A percentile compares a stretch with the other conserved stretches of the same genome.
These are phyloP conservation scores for Nautilus pompilius DNA, from an alignment of 1,140 invertebrate genomes.

Conservation along the genomic window DNA sequence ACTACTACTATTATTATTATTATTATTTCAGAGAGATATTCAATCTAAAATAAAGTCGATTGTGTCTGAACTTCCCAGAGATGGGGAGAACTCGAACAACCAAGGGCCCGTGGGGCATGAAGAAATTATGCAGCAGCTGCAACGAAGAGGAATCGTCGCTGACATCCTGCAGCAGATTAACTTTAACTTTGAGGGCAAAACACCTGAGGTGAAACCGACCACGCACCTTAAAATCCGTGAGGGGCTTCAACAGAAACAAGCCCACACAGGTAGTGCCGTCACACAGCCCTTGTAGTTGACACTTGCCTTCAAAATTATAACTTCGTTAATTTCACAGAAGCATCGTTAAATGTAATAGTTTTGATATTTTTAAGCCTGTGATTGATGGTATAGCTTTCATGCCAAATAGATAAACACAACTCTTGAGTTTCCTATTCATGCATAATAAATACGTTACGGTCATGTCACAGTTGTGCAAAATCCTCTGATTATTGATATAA, in stretches of 20 bases:
- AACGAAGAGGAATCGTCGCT: constrained; percentile 43
- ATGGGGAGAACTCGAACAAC: constrained; percentile 23
- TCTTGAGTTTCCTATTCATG: too few relatives aligned
- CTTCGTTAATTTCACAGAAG: not conserved
- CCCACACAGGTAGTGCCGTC: constrained; percentile 31
- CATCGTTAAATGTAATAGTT: not conserved
- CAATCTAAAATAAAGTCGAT: constrained; percentile 40
- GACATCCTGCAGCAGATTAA: constrained; percentile 44
- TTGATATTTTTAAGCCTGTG: too few relatives aligned
- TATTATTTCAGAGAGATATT: constrained; percentile 39
- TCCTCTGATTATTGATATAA: too few relatives aligned
- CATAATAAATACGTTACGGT: too few relatives aligned
- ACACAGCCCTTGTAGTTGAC: constrained; percentile 20
- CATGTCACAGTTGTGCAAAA: too few relatives aligned
- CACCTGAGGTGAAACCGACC: constrained; percentile 21
- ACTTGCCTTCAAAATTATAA: constrained; percentile 33
- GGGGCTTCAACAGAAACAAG: too few relatives aligned
- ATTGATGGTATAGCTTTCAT: too few relatives aligned
- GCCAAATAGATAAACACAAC: too few relatives aligned
- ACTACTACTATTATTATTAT: not conserved
- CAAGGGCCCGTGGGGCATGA: constrained; percentile 30
- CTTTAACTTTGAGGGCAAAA: constrained; percentile 19
- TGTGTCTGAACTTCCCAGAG: constrained; percentile 36
- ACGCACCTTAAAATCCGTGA: too few relatives aligned
- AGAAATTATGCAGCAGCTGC: constrained; percentile 39